Evolutionary conservation across 2,888 invertebrate species (phyloP).

Genomic region (Philaethria dido): DNA sequence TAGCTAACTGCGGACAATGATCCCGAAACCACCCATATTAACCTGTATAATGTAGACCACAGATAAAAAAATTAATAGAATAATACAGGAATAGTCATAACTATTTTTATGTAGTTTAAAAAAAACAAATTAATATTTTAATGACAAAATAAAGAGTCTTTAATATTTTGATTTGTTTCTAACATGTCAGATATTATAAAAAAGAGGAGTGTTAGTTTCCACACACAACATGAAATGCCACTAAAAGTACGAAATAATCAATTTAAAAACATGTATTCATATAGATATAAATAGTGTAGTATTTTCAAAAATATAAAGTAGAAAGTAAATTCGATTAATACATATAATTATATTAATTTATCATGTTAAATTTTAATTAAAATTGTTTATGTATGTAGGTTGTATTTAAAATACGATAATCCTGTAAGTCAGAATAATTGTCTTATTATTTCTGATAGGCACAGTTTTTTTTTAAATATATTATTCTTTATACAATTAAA

Average conservation of each 20-base stretch:
- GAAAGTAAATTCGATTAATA: constrained; percentile 3
- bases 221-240: too few relatives aligned
- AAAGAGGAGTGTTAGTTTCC: too few relatives aligned
- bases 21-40: neutral
- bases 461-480: too few relatives aligned
- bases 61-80: neutral
- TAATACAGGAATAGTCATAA: neutral
- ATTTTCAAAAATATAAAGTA: neutral
- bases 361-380: neutral
- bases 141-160: too few relatives aligned
- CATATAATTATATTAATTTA: neutral
- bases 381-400: neutral
- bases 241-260: too few relatives aligned
- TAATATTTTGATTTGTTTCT: too few relatives aligned
- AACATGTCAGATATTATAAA: too few relatives aligned
- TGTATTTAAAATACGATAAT: neutral
- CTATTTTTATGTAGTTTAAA: neutral
- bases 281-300: too few relatives aligned
- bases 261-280: too few relatives aligned
- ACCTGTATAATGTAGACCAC: neutral
- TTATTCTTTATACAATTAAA: too few relatives aligned
- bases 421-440: neutral
- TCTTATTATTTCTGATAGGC: neutral
- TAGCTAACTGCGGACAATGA: constrained; percentile 3
- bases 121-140: too few relatives aligned